Percentiles rank a stretch among this genome's conserved stretches.
phyloP scores from a whole-genome alignment of 2,113 vertebrate genomes.

The Tachysurus vachellii region DNA sequence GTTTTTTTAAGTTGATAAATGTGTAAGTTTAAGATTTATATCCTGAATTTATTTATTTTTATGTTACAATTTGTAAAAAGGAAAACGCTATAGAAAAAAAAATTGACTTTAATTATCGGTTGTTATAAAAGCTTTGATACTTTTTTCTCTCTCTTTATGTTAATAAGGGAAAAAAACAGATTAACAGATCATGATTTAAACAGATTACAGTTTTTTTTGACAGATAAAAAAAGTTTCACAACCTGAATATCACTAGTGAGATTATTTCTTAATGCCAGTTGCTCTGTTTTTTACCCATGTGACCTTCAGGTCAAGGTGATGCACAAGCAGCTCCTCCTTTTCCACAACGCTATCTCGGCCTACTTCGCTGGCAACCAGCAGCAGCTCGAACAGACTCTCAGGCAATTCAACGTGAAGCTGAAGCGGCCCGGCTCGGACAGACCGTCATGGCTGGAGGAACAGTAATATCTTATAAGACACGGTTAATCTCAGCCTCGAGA shows the following conservation, averaged over 20 bases:
- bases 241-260: not conserved
- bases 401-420: slow-evolving; percentile 94
- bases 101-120: too few species aligned
- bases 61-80: too few species aligned
- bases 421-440: slow-evolving; percentile 87
- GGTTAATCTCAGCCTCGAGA: not conserved
- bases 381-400: slow-evolving; percentile 94
- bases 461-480: slow-evolving; percentile 68
- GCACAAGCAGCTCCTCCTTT: slow-evolving; percentile 97
- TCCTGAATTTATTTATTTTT: too few species aligned
- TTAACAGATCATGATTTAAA: not conserved
- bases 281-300: not conserved
- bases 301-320: slow-evolving; percentile 91
- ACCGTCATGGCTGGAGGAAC: slow-evolving; percentile 97
- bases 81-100: too few species aligned
- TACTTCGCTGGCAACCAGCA: slow-evolving; percentile 99
- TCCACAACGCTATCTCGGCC: slow-evolving; percentile 95
- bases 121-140: too few species aligned
- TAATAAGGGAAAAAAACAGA: too few species aligned
- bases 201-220: not conserved
- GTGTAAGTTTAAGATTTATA: too few species aligned
- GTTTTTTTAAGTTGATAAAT: too few species aligned
- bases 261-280: not conserved
- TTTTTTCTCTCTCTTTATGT: too few species aligned
- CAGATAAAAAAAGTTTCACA: not conserved